Evolutionary conservation across 2,113 vertebrate genomes (phyloP).

Genomic region (Ageneiosus marmoratus): DNA sequence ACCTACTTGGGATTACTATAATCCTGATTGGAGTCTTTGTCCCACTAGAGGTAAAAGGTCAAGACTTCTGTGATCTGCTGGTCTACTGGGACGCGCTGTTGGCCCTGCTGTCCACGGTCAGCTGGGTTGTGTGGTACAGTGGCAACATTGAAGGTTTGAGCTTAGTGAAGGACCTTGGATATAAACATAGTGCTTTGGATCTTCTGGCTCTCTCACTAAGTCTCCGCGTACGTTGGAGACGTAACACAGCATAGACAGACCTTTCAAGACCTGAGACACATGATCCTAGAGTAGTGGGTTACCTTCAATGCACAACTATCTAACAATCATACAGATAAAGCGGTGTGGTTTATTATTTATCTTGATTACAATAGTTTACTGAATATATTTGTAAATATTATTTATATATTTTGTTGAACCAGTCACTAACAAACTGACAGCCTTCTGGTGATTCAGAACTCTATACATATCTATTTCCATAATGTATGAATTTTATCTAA

Average conservation of each 20-base stretch:
- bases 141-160: constrained; percentile 83
- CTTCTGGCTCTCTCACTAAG: constrained; percentile 69
- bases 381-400: neutral
- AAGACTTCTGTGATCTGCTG: constrained; percentile 84
- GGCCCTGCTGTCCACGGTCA: constrained; percentile 80
- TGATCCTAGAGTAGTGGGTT: neutral
- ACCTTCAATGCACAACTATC: neutral
- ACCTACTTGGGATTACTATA: constrained; percentile 75
- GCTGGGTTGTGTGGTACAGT: constrained; percentile 92
- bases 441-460: neutral
- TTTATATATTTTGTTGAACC: neutral
- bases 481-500: neutral
- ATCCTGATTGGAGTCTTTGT: constrained; percentile 84
- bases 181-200: constrained; percentile 64
- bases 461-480: neutral
- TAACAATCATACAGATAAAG: neutral
- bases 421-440: neutral
- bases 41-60: constrained; percentile 76
- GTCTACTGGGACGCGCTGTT: constrained; percentile 84
- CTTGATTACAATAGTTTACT: neutral
- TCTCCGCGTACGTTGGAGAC: constrained; percentile 62
- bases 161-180: constrained; percentile 58
- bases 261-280: constrained; percentile 7
- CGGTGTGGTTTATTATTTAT: neutral
- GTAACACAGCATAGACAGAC: constrained; percentile 58